Evolutionary conservation across 2,113 vertebrate species (phyloP).

Genomic region (Ailurus styani): DNA sequence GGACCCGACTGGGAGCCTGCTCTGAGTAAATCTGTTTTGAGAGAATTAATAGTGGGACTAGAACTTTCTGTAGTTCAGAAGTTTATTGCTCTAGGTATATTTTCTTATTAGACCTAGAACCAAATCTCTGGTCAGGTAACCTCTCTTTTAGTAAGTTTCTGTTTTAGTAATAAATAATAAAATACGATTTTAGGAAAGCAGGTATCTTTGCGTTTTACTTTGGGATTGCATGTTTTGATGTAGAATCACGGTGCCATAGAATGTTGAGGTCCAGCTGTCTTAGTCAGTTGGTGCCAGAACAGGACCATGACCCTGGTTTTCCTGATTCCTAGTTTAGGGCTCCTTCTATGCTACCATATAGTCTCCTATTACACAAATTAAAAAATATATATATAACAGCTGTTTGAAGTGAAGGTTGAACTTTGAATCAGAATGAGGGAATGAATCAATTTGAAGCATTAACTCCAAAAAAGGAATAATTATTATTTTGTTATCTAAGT

Average conservation of each 20-base stretch:
- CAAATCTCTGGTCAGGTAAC: not conserved
- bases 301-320: not conserved
- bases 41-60: not conserved
- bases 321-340: not conserved
- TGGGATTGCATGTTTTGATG: not conserved
- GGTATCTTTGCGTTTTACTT: not conserved
- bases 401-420: conserved; percentile 1
- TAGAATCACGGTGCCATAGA: not conserved
- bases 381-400: not conserved
- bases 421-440: conserved; percentile 36
- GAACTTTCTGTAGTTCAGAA: not conserved
- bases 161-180: not conserved
- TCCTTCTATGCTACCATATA: not conserved
- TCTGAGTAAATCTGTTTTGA: not conserved
- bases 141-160: not conserved
- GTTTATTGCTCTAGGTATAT: not conserved
- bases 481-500: conserved; percentile 3
- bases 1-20: not conserved
- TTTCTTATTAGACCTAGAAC: not conserved
- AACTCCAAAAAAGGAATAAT: not conserved
- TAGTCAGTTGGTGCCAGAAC: not conserved
- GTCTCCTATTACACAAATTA: not conserved
- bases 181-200: not conserved
- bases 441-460: conserved; percentile 30
- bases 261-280: not conserved